Percentiles rank a stretch among this genome's conserved stretches.
These are phyloP conservation scores for Heliconius sara DNA, from an alignment of 2,888 invertebrate species.

Conservation along the genomic window DNA sequence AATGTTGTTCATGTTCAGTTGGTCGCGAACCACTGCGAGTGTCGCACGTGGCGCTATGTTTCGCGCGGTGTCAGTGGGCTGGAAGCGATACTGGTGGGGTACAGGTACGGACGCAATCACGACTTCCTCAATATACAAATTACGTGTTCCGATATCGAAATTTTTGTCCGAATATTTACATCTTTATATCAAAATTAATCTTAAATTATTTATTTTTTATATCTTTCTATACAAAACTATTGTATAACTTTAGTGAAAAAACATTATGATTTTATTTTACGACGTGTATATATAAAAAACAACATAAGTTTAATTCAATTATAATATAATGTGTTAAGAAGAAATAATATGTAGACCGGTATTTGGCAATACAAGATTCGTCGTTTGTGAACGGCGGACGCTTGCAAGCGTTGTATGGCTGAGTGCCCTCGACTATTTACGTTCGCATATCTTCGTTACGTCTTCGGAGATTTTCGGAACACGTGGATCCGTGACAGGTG, in stretches of 20 bases:
- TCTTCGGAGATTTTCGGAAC: conserved; percentile 68
- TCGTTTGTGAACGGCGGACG: conserved; percentile 23
- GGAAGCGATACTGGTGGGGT: conserved; percentile 82
- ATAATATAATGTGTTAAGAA: conserved; percentile 28
- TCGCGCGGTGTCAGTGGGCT: conserved; percentile 75
- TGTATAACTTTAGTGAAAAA: neutral
- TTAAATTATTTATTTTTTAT: neutral
- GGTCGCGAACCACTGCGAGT: conserved; percentile 70
- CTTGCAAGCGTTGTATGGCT: conserved; percentile 55
- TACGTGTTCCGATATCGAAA: conserved; percentile 55
- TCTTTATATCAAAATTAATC: too few relatives aligned
- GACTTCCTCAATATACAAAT: conserved; percentile 70
- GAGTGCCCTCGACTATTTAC: conserved; percentile 74
- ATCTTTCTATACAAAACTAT: neutral
- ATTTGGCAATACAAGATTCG: conserved; percentile 46
- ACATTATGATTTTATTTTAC: neutral
- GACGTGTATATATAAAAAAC: neutral
- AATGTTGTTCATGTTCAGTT: conserved; percentile 65
- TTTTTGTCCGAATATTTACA: neutral
- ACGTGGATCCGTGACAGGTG: conserved; percentile 73
- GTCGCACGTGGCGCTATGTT: conserved; percentile 76
- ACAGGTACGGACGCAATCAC: conserved; percentile 79
- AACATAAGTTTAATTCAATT: neutral
- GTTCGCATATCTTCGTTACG: conserved; percentile 61
- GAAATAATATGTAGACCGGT: conserved; percentile 31